Conservation (phyloP, 2,113 vertebrate genomes). For the Trematocara marginatum region DNA sequence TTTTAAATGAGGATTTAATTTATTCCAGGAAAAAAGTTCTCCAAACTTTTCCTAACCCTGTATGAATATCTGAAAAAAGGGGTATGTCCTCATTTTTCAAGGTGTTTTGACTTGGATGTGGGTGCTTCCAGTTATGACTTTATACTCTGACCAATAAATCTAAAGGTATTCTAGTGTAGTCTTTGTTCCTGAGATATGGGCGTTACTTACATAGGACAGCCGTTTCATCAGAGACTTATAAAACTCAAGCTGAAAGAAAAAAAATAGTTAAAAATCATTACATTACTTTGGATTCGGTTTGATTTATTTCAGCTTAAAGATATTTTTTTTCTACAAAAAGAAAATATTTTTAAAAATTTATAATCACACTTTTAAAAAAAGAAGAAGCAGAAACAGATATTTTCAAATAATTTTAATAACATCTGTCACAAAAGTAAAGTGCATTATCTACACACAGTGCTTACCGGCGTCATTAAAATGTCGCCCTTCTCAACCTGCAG, state of each 20-base stretch:
- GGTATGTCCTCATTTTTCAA: neutral
- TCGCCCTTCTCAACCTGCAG: accelerated
- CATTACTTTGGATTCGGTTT: neutral
- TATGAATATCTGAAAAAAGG: neutral
- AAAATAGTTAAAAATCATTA: neutral
- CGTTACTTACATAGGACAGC: slow-evolving; percentile 11
- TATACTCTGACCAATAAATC: neutral
- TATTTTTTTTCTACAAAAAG: neutral
- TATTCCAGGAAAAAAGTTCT: neutral
- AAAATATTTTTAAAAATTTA: no score
- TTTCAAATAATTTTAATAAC: neutral
- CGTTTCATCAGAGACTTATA: slow-evolving; percentile 16
- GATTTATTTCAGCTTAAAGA: neutral
- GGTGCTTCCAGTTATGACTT: neutral
- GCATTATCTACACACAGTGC: neutral
- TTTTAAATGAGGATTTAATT: neutral
- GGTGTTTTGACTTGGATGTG: neutral
- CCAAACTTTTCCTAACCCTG: neutral
- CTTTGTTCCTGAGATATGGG: neutral
- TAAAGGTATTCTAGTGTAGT: neutral
- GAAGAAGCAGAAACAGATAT: neutral
- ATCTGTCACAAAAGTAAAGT: neutral
- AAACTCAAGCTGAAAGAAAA: slow-evolving; percentile 23
- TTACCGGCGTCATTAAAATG: neutral
- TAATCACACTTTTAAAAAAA: no score